Evolutionary conservation across 2,113 vertebrate species (phyloP), one percentile per base, ranked within the genome.

Genomic region (Macrotus californicus): DNA sequence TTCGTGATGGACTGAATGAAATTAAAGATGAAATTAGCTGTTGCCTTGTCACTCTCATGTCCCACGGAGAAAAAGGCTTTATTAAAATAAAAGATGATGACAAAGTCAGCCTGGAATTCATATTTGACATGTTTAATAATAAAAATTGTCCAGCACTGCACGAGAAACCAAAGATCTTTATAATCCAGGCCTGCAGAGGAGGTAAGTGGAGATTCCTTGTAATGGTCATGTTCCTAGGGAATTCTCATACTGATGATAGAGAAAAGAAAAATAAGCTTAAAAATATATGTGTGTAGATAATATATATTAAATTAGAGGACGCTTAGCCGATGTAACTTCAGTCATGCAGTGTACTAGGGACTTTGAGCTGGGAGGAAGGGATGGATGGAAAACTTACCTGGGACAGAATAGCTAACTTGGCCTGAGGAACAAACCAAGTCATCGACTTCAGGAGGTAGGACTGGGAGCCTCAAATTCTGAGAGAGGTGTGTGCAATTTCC

Each of bases 171-270:
- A 97, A 96, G 76, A 96, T 97, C 61, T 97, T 97, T 87, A 95
- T 97, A 56, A 94, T 97, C 56, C 96, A 96, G 89, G 96, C 96
- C 29, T 97, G 96, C 86, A 90, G 95, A 79, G 97, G 97, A 96
- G 86, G 96, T 97, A 41, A 82, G 75, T 31, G 61, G 14, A 81
- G 19, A 13, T 75, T 77, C 69, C 77, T 54, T 39, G 5, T 39
- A 34, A 34, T 52, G 9, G 54, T 29, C 43, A 3, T 39, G 34
- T 50, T 61, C 79, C 43, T 48, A 41, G 54, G 26, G 39, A 88
- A 67, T 66, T 84, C 36, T 88, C 36, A 29, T 36, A 6, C 9
- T 52, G 59, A 76, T 69, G 76, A 52, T 5, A 46, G 24, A n/a
- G 61, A 26, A 36, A 83, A 61, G 61, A 66, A 54, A 69, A 52